Evolutionary conservation across 2,888 invertebrate species (phyloP).

Genomic region (Podotricha telesiphe): DNA sequence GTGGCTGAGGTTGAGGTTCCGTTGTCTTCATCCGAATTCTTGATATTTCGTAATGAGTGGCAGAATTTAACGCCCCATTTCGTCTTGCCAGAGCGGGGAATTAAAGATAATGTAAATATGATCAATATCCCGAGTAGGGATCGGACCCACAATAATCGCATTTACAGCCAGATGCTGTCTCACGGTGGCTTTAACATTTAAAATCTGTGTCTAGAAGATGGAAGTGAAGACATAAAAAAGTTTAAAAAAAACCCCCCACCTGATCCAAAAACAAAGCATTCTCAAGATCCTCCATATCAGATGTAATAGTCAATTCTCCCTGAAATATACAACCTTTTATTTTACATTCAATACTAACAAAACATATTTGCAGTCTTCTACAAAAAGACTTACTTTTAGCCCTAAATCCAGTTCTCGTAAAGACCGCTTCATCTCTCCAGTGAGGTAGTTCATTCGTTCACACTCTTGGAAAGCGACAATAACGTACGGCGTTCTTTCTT

Average conservation of each 20-base stretch:
- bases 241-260: constrained; percentile 53
- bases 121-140: too few relatives aligned
- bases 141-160: too few relatives aligned
- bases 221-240: not conserved
- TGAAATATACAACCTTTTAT: constrained; percentile 55
- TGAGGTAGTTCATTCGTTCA: constrained; percentile 97
- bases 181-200: too few relatives aligned
- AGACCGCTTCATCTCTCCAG: constrained; percentile 94
- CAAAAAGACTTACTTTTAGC: constrained; percentile 85
- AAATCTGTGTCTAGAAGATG: too few relatives aligned
- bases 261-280: constrained; percentile 96
- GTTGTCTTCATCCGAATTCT: too few relatives aligned
- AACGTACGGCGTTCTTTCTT: constrained; percentile 97
- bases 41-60: too few relatives aligned
- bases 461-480: constrained; percentile 98
- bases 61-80: too few relatives aligned
- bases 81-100: too few relatives aligned
- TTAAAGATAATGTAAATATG: too few relatives aligned
- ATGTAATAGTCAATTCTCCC: constrained; percentile 98
- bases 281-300: constrained; percentile 97
- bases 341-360: not conserved
- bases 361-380: too few relatives aligned
- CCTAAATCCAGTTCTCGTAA: constrained; percentile 96
- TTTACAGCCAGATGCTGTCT: too few relatives aligned
- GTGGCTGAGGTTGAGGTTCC: too few relatives aligned